Conservation (phyloP, 2,888 invertebrate genomes). For the Dryocosmus kuriphilus region DNA sequence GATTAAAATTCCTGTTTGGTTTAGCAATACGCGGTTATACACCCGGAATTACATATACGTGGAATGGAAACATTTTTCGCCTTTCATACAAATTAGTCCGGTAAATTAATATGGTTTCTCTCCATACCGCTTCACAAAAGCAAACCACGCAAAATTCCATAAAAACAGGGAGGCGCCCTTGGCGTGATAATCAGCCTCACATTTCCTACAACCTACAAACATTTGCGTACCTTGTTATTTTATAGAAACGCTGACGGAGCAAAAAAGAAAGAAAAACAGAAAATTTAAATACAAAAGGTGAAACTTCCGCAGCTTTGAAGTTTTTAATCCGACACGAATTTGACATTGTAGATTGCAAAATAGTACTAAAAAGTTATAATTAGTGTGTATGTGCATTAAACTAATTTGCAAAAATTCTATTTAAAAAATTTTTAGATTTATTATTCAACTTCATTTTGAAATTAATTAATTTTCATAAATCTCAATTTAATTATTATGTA, state of each 20-base stretch:
- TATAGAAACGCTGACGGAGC: neutral
- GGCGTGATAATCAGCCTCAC: conserved; percentile 68
- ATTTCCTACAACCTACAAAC: conserved; percentile 53
- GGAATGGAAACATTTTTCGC: conserved; percentile 56
- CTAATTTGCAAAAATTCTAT: too few relatives aligned
- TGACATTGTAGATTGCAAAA: too few relatives aligned
- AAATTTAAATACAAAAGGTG: conserved; percentile 8
- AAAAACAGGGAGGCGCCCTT: conserved; percentile 58
- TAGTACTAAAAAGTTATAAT: too few relatives aligned
- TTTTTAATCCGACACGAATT: neutral
- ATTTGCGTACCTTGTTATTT: conserved; percentile 60
- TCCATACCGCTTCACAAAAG: neutral
- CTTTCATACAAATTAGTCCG: conserved; percentile 55
- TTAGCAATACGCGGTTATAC: neutral
- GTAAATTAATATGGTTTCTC: conserved; percentile 63
- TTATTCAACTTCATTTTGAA: too few relatives aligned
- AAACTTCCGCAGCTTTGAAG: neutral
- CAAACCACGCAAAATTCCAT: conserved; percentile 49
- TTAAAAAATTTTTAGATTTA: too few relatives aligned
- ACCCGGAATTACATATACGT: neutral
- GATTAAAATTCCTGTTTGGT: neutral
- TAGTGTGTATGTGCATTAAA: too few relatives aligned
- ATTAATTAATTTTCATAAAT: too few relatives aligned
- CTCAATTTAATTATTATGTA: too few relatives aligned
- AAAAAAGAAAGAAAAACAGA: neutral